Evolutionary conservation across 1,140 invertebrate species (phyloP).

Genomic region (Drosophila murphyi): DNA sequence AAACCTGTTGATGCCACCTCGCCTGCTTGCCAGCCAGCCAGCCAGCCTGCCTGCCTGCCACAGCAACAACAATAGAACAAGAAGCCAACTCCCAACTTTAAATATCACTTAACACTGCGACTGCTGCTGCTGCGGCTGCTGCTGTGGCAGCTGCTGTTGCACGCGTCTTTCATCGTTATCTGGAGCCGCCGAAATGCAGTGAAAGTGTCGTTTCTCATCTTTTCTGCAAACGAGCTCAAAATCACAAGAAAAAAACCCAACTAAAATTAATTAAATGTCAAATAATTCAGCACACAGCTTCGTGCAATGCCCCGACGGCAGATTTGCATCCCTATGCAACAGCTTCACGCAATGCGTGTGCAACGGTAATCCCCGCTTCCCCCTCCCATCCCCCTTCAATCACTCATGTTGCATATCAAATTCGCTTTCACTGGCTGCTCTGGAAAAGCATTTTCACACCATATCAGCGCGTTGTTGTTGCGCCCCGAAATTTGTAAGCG

Average conservation of each 20-base stretch:
- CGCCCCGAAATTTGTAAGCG: slow-evolving; percentile 44
- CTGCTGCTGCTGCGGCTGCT: slow-evolving; percentile 30
- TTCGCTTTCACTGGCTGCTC: slow-evolving; percentile 80
- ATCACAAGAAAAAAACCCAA: slow-evolving; percentile 25
- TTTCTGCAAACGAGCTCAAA: slow-evolving; percentile 31
- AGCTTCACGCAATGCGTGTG: slow-evolving; percentile 66
- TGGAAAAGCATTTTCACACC: slow-evolving; percentile 77
- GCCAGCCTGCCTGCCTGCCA: not conserved
- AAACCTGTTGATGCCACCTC: slow-evolving; percentile 59
- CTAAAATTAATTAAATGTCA: slow-evolving; percentile 78
- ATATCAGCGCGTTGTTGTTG: slow-evolving; percentile 35
- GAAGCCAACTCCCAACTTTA: slow-evolving; percentile 36
- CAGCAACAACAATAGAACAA: slow-evolving; percentile 69
- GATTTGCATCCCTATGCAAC: slow-evolving; percentile 61
- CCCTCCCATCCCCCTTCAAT: not conserved
- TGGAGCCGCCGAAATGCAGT: slow-evolving; percentile 51
- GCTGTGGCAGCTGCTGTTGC: slow-evolving; percentile 27
- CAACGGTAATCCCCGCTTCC: slow-evolving; percentile 9
- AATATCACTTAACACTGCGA: not conserved
- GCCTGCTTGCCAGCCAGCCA: too few relatives aligned
- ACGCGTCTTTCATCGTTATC: slow-evolving; percentile 27
- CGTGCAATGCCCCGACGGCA: slow-evolving; percentile 26
- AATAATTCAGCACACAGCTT: slow-evolving; percentile 69
- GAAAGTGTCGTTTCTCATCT: slow-evolving; percentile 81
- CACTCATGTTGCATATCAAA: slow-evolving; percentile 57